These are phyloP conservation scores for Pyrrhia umbra DNA, from an alignment of 2,888 invertebrate species.

Conservation along the genomic window DNA sequence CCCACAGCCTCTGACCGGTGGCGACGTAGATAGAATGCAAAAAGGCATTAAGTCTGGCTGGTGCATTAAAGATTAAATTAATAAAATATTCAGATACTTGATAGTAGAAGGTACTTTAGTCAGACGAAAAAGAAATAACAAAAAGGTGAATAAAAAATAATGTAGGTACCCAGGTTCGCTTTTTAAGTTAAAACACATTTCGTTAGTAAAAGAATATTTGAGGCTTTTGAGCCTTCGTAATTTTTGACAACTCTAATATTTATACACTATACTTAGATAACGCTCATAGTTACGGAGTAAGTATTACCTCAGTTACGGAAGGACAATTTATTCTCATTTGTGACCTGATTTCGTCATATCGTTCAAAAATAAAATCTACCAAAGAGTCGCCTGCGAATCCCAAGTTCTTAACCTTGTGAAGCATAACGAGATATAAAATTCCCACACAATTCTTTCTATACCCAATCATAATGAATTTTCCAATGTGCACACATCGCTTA, in stretches of 20 bases:
- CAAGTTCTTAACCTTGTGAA: neutral
- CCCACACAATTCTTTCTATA: neutral
- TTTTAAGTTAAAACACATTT: too few species aligned
- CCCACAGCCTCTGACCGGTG: constrained; percentile 2
- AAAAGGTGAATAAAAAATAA: neutral
- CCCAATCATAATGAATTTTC: constrained; percentile 36
- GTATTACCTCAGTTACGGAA: too few species aligned
- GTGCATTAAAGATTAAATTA: constrained; percentile 1
- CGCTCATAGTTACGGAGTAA: too few species aligned
- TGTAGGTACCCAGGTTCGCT: too few species aligned
- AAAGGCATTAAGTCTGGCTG: neutral
- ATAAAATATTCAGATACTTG: neutral
- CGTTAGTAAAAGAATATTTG: too few species aligned
- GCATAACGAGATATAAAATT: neutral
- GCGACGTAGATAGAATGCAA: neutral
- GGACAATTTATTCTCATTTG: too few species aligned
- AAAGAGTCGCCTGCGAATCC: too few species aligned
- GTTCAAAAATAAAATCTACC: neutral
- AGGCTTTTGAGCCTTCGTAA: too few species aligned
- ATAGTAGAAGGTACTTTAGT: neutral
- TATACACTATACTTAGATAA: too few species aligned
- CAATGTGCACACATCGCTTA: constrained; percentile 34
- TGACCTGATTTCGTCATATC: too few species aligned
- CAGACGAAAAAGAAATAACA: neutral
- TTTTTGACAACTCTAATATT: too few species aligned